Base-by-base conservation (phyloP, 2,113 vertebrate genomes). In the Crotophaga sulcirostris region DNA sequence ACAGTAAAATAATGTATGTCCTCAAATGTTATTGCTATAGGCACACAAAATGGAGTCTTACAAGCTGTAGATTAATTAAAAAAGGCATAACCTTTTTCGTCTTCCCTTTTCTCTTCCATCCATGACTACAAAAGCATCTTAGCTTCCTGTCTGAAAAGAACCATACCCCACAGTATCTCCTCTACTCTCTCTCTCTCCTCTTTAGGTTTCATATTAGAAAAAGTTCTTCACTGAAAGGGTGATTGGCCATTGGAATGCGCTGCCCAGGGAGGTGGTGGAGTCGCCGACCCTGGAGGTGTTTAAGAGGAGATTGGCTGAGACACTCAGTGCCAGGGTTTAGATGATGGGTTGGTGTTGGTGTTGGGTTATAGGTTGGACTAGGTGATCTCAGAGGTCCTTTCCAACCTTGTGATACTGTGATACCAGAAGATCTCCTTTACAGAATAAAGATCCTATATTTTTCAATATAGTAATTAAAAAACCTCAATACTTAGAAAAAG, bases 401-500 rank as follows among this genome's bases (percentile, higher is more conserved):
- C n/a, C n/a, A n/a, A n/a, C n/a, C n/a, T n/a, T n/a, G n/a, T n/a
- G n/a, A n/a, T n/a, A n/a, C n/a, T n/a, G n/a, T n/a, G n/a, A n/a
- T n/a, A n/a, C 23, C 47, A 31, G 16, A 56, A 77, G 40, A 58
- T 14, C 11, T 69, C 10, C 29, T 54, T 45, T 42, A 59, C 6
- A 68, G n/a, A 87, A 51, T 44, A 78, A 79, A 81, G 9, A 42
- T 14, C 16, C 11, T 42, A 6, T 8, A 28, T 44, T 58, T 89
- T 89, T 24, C 6, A 45, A 16, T 17, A 29, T 14, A 44, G 3
- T 21, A 31, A 67, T 49, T n/a, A 28, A 47, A 73, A 77, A n/a
- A 7, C 0, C 0, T 0, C 14, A 63, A 47, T 56, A 45, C 14
- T 3, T 8, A 34, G 18, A 54, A 66, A 26, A 18, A n/a, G 8